Evolutionary conservation across 2,113 vertebrate genomes (phyloP).

Genomic region (Lutjanus erythropterus): DNA sequence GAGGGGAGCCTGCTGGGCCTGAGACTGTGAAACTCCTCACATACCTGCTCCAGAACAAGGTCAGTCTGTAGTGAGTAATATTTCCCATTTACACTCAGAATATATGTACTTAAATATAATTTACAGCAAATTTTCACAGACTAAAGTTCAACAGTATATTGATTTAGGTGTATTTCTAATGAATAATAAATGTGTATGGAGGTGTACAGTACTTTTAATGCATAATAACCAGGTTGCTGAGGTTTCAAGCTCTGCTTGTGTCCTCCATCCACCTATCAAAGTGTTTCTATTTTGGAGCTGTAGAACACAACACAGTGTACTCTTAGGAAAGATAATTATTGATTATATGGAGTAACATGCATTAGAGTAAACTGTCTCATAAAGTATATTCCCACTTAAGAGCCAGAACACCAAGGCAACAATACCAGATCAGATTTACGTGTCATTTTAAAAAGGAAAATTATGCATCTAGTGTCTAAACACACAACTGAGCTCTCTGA

Average conservation of each 20-base stretch:
- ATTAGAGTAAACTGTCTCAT: not conserved
- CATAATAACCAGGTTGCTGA: constrained; percentile 43
- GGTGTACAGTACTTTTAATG: constrained; percentile 28
- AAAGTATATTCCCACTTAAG: not conserved
- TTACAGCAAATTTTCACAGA: constrained; percentile 7
- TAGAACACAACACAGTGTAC: not conserved
- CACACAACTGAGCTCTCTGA: not conserved
- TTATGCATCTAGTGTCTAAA: not conserved
- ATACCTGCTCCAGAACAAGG: constrained; percentile 79
- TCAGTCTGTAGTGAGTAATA: constrained; percentile 10
- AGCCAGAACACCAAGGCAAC: not conserved
- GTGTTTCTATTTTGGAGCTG: not conserved
- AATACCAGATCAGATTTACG: not conserved
- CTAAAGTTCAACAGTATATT: constrained; percentile 21
- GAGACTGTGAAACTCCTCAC: constrained; percentile 67
- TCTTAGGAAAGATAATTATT: constrained; percentile 9
- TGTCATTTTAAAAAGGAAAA: not conserved
- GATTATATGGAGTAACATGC: not conserved
- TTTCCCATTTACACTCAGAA: constrained; percentile 11
- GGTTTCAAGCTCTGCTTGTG: not conserved
- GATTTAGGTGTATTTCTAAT: constrained; percentile 47
- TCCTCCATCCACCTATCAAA: not conserved
- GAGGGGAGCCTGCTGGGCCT: constrained; percentile 50
- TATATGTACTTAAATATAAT: constrained; percentile 7
- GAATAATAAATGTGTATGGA: constrained; percentile 32